Percentiles rank a stretch among this genome's conserved stretches.
phyloP scores from a whole-genome alignment of 2,888 invertebrate genomes.

The Agrotis ipsilon region DNA sequence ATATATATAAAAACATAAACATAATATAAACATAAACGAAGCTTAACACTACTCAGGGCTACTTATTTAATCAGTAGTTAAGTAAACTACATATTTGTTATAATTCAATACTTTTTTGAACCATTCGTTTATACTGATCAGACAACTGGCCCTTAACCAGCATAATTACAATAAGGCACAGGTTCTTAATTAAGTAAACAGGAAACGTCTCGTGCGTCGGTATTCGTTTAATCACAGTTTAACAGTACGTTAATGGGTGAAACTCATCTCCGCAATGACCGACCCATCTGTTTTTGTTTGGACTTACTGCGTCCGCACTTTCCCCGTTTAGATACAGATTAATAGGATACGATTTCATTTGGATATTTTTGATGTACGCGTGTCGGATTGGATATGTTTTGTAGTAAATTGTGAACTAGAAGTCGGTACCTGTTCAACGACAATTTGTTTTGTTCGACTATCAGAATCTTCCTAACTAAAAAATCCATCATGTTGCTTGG shows the following conservation, averaged over 20 bases:
- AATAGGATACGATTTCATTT: conserved; percentile 51
- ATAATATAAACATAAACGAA: conserved; percentile 22
- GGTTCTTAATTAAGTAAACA: conserved; percentile 73
- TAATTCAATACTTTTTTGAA: no score
- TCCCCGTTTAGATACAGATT: conserved; percentile 65
- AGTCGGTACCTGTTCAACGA: no score
- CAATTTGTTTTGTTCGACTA: no score
- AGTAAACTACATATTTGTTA: no score
- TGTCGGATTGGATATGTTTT: no score
- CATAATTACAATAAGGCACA: conserved; percentile 60
- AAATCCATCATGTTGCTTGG: no score
- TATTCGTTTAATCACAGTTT: conserved; percentile 82
- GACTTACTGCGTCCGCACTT: conserved; percentile 66
- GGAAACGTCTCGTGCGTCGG: conserved; percentile 78
- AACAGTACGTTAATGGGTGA: conserved; percentile 83
- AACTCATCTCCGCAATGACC: conserved; percentile 77
- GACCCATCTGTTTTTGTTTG: conserved; percentile 65
- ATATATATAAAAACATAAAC: no score
- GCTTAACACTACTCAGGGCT: conserved; percentile 19
- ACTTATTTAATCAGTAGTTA: no score
- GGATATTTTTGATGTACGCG: background rate
- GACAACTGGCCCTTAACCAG: conserved; percentile 6
- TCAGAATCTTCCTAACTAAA: no score
- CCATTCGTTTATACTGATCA: no score
- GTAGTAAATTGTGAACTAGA: no score